Base-by-base conservation (phyloP, 2,888 invertebrate species). In the Siphlonurus alternatus region DNA sequence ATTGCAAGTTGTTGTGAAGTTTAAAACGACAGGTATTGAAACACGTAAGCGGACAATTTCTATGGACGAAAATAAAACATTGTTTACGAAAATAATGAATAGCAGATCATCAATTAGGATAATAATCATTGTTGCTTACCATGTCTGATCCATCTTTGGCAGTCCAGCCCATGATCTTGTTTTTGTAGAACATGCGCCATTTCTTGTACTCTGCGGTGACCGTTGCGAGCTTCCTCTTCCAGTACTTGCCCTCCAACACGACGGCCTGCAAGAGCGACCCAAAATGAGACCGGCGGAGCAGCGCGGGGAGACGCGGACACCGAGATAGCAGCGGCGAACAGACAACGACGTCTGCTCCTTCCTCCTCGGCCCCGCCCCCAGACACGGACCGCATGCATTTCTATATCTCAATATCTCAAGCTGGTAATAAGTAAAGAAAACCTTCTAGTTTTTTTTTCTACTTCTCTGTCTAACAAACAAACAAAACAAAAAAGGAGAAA, bases 141-240 rank as follows among this genome's bases (percentile, higher is more conserved):
- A 87, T 83, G 74, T 88, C 89, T 75, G 83, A 83, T 70, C 84
- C 83, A 75, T 88, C 87, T 74, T 83, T 84, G 76, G 81, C 80
- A 71, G 85, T 84, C 77, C 86, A 86, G 67, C 88, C 89, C 74
- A 85, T 81, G 72, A 85, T 80, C 73, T 87, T 85, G 80, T 90
- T 89, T 74, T 88, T 83, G 78, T 88, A 88, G 78, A 88, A 93
- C 80, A 90, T 87, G 68, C 98, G 86, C 98, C 98, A 99, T 87
- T 95, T 93, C 81, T 97, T 95, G 81, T 99, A 99, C 80, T 99
- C 98, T 67, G 96, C 95, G 72, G 93, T 93, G 62, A 98, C 95
- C 59, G 96, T 96, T 70, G 93, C 92, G 69, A 95, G 83, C 77
- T 94, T 88, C 72, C 98, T 81, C 80, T 99, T 99, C 98, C 99